Conservation (phyloP, 2,113 vertebrate species). For the Rhinolophus ferrumequinum region DNA sequence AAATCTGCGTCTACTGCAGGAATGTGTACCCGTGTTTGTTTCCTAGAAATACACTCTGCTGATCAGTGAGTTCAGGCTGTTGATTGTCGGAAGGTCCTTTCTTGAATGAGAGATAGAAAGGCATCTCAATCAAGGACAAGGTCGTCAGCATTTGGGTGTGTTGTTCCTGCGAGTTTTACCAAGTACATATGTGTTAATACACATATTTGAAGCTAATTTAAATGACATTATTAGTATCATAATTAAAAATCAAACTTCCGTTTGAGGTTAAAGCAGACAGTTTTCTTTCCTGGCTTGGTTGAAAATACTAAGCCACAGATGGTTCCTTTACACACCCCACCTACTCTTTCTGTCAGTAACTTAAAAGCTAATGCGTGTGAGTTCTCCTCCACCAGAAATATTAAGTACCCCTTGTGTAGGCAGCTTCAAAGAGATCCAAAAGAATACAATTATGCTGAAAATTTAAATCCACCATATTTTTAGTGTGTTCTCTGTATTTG, state of each 20-base stretch:
- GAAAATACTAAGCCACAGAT: neutral
- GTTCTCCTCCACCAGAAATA: neutral
- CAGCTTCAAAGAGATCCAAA: neutral
- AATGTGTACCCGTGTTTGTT: neutral
- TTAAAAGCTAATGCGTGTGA: neutral
- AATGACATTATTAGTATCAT: neutral
- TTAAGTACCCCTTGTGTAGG: neutral
- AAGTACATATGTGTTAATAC: neutral
- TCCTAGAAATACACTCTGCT: neutral
- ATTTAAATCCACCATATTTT: neutral
- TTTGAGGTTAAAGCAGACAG: conserved; percentile 11
- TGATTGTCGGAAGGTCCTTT: neutral
- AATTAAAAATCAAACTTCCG: conserved; percentile 37
- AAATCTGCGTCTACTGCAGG: neutral
- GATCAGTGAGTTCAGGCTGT: neutral
- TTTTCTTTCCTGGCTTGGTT: conserved; percentile 3
- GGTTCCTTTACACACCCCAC: neutral
- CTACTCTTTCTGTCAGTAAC: neutral
- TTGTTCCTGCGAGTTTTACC: neutral
- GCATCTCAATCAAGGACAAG: neutral
- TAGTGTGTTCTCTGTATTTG: neutral
- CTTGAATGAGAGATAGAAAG: neutral
- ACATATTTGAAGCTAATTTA: neutral
- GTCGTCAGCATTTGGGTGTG: neutral
- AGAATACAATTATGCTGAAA: conserved; percentile 20